Evolutionary conservation across 2,797 vertebrate species (phyloP), one percentile per base, ranked within the genome.

Genomic region (Mormyrus proboscirostris): DNA sequence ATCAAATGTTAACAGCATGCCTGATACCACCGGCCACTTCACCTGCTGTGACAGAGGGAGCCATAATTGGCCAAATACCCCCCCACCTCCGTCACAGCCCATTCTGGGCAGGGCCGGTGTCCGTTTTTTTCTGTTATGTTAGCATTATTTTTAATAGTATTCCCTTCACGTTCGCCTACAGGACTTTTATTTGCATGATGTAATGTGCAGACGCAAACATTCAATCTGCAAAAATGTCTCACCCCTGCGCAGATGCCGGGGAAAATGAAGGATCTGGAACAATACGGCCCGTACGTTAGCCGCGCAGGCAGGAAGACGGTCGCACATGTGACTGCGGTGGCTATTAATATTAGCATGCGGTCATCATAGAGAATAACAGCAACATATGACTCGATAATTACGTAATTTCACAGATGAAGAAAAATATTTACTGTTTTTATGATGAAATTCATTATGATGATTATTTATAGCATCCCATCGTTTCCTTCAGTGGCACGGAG

Each of bases 191-290:
- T 47, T 49, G 88, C 84, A 0, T 84, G 49, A 22, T 29, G 57
- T 59, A n/a, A 69, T 88, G 53, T 50, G 53, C 44, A 49, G 47
- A 33, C 25, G 49, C 29, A 88, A 44, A 85, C 3, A 49, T 19
- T 47, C 16, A 82, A 22, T 57, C 51, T 65, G 55, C 25, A 44
- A 88, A 82, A 49, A 82, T 44, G 38, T 38, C 73, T 87, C 14
- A 25, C 86, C 73, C 65, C 14, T 79, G 44, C 86, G 29, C 69
- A 89, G 65, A 89, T 79, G 86, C 62, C 69, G 85, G 76, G 85
- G 44, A 85, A 51, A 33, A 12, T 29, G 22, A 85, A 51, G 44
- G 47, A 19, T 33, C 25, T 85, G 25, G 51, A 83, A 65, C 73
- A 41, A 83, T 59, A 4, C 14, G 14, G 38, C 12, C 16, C 47